These are phyloP conservation scores for Calameuta pallipes DNA, from an alignment of 2,888 invertebrate species.

Conservation along the genomic window DNA sequence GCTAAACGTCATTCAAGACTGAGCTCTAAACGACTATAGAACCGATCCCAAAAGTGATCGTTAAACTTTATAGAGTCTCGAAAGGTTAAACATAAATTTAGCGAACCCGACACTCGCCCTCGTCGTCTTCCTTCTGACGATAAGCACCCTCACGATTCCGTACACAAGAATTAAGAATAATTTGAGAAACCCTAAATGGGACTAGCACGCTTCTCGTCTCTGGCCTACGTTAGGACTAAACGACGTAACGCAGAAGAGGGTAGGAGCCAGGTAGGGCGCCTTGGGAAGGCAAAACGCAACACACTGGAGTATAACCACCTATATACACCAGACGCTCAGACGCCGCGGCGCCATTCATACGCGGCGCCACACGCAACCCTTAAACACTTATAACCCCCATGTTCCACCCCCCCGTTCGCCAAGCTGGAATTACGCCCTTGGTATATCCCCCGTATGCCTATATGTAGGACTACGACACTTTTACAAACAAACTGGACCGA, in stretches of 20 bases:
- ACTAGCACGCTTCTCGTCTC: not conserved
- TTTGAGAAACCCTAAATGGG: not conserved
- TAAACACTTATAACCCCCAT: constrained; percentile 49
- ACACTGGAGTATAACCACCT: not conserved
- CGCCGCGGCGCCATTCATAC: constrained; percentile 60
- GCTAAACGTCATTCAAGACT: not conserved
- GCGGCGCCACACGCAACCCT: constrained; percentile 64
- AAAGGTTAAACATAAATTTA: constrained; percentile 41
- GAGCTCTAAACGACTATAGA: constrained; percentile 15
- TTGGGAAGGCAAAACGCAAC: not conserved
- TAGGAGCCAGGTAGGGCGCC: not conserved
- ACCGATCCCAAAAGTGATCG: constrained; percentile 53
- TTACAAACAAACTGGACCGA: not conserved
- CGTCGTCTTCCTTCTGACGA: not conserved
- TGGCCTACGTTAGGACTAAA: not conserved
- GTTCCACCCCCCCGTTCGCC: constrained; percentile 6
- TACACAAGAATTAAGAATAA: not conserved
- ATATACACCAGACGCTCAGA: constrained; percentile 46
- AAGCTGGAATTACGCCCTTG: not conserved
- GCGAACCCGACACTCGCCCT: not conserved
- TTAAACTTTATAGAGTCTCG: constrained; percentile 46
- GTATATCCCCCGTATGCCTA: not conserved
- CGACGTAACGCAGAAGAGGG: not conserved
- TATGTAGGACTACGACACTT: not conserved
- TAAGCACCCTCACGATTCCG: not conserved